Base-by-base conservation (phyloP, 2,797 vertebrate species). In the Lerista edwardsae region DNA sequence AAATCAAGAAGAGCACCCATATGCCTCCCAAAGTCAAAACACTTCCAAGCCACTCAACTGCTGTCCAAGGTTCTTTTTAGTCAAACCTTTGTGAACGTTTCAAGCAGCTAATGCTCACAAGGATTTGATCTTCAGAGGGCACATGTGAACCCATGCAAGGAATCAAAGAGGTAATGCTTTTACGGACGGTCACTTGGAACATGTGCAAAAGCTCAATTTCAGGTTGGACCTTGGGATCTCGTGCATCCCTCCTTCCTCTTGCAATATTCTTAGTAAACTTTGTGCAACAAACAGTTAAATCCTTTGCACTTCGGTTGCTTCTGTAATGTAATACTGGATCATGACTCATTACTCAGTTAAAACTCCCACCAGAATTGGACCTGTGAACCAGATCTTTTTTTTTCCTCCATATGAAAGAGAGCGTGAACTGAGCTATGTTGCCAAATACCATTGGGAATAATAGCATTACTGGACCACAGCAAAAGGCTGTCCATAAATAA, bases 401-500 rank as follows among this genome's bases (percentile, higher is more conserved):
- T 44, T 59, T 4, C 73, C 75, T 31, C 72, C 41, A 31, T 76
- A 82, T 62, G 47, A 47, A 73, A 79, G 21, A n/a, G 51, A 69
- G 34, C 23, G 62, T 61, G 55, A 69, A 68, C 31, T 21, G 80
- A 23, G 61, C 34, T 25, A 80, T 21, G 15, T 34, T 84, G 21
- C 72, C 76, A 9, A 69, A 84, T 69, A 31, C 59, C 55, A 75
- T 5, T 25, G 71, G 0, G 78, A 71, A 41, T 88, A 88, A 79
- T 4, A 17, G 21, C 44, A 75, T 67, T 69, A 84, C 75, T 44
- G 55, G 25, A 59, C 74, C 34, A 62, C n/a, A 69, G 39, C n/a
- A 75, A 80, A 81, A 85, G 64, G 19, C 55, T 80, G n/a, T 47
- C 39, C 55, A 69, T 85, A 75, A 85, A 85, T 75, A 80, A 68